Evolutionary conservation across 1,140 invertebrate genomes (phyloP), one percentile per base, ranked within the genome.

Genomic region (Lepidurus couesii): DNA sequence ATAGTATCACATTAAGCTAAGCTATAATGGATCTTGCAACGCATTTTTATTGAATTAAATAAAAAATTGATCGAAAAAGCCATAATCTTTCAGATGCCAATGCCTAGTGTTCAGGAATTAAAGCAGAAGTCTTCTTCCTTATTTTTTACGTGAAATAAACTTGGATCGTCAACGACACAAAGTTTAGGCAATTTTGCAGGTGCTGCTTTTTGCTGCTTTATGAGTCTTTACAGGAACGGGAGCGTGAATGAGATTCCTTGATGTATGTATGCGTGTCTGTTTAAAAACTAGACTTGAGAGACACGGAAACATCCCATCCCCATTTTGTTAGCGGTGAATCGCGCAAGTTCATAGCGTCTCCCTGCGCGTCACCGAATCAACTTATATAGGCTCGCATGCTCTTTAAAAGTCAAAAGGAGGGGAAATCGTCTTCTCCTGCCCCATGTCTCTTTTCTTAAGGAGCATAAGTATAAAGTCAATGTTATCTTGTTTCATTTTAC

Each of bases 221-320:
- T 13, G 0, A 65, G 16, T 65, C 53, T 16, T 7, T 65, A 13
- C 16, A 21, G 21, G 53, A 65, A 16, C 53, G 8, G 53, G 13
- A 13, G 53, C 21, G 8, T 21, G 21, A 65, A 65, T 21, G 53
- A 65, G 53, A 65, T 65, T 65, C 21, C 53, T 21, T 65, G 5
- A 65, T 65, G 53, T 16, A 65, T 21, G 34, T 21, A 21, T 65
- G 53, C 53, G 53, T 65, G 53, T 65, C 21, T 65, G 13, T 21
- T 65, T 65, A 65, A 65, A 65, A 65, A 65, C 10, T 16, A 65
- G 6, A 21, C 21, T 1, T 16, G 53, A 16, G 13, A n/a, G 8
- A 21, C 53, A 65, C 53, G 53, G 53, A 65, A 65, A 65, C 53
- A 65, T 65, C 53, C 53, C 3, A 65, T 65, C n/a, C 21, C 53